phyloP scores from a whole-genome alignment of 1,140 invertebrate species.

The Drosophila parvula region DNA sequence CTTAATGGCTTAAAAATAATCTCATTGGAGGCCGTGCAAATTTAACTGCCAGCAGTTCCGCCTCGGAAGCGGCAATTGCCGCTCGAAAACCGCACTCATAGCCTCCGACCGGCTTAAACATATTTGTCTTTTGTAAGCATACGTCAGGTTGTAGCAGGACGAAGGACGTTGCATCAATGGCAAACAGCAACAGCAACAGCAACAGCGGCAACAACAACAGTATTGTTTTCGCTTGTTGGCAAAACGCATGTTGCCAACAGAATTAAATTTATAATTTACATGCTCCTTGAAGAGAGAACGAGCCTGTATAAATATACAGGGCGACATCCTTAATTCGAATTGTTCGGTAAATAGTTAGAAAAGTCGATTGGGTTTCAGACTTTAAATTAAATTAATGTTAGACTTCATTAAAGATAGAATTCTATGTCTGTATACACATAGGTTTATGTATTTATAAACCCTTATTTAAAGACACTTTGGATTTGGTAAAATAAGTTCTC shows the following conservation, averaged over 20 bases:
- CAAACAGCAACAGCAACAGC: conserved; percentile 24
- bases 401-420: no score
- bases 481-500: no score
- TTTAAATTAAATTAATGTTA: neutral
- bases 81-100: conserved; percentile 6
- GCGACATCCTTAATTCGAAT: neutral
- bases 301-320: conserved; percentile 7
- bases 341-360: neutral
- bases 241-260: conserved; percentile 70
- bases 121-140: conserved; percentile 58
- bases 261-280: conserved; percentile 76
- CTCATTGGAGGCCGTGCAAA: conserved; percentile 50
- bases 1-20: conserved; percentile 75
- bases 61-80: conserved; percentile 4
- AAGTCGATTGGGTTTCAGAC: no score
- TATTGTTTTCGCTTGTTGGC: conserved; percentile 30
- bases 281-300: conserved; percentile 20
- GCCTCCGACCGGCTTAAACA: conserved; percentile 15
- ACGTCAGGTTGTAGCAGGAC: conserved; percentile 17
- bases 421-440: no score
- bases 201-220: neutral
- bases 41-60: conserved; percentile 54
- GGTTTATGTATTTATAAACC: no score
- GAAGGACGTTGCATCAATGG: conserved; percentile 4
- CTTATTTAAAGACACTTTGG: no score